These are phyloP conservation scores for Pheosia gnoma DNA, from an alignment of 2,888 invertebrate species.

Conservation along the genomic window DNA sequence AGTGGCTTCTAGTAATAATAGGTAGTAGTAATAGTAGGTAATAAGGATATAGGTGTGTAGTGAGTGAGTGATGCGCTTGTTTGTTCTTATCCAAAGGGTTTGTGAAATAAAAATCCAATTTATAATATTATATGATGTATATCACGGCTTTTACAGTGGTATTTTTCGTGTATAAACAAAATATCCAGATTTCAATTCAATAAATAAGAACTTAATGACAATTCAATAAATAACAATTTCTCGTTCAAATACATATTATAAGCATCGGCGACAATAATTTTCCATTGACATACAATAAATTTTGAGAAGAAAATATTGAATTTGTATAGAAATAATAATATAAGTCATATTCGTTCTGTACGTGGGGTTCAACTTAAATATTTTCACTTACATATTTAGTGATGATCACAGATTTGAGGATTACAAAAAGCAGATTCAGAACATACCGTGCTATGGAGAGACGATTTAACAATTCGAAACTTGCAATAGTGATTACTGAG, in stretches of 20 bases:
- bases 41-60: no score
- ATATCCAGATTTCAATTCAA: conserved; percentile 79
- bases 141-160: conserved; percentile 84
- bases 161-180: conserved; percentile 80
- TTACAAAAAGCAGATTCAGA: conserved; percentile 82
- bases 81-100: conserved; percentile 1
- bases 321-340: conserved; percentile 32
- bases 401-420: conserved; percentile 83
- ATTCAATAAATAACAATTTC: conserved; percentile 82
- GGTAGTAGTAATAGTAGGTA: no score
- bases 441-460: conserved; percentile 82
- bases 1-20: no score
- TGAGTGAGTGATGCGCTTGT: no score
- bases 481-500: conserved; percentile 82
- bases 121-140: conserved; percentile 82
- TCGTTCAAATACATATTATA: conserved; percentile 58
- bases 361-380: conserved; percentile 73
- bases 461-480: conserved; percentile 79
- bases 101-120: conserved; percentile 70
- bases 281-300: conserved; percentile 45
- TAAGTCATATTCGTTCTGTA: conserved; percentile 63
- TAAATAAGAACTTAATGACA: conserved; percentile 80
- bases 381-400: conserved; percentile 79
- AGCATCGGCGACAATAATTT: conserved; percentile 73
- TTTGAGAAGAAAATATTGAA: conserved; percentile 35